A percentile compares a stretch with the other conserved stretches of the same genome.
Conservation (phyloP, 2,797 vertebrate species). For the Chaunax sp. region DNA sequence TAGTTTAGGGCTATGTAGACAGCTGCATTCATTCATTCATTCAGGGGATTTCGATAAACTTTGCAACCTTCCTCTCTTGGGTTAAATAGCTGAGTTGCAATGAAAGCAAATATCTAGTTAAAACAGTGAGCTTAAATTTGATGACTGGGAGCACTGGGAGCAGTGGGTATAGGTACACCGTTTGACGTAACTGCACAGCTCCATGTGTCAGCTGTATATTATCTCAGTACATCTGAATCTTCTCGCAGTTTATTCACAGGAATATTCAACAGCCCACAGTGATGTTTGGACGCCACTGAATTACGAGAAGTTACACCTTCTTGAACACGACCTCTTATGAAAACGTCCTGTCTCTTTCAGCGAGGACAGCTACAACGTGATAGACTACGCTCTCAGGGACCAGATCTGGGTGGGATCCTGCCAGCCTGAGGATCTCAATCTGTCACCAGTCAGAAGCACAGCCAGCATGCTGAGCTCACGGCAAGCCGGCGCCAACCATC, state of each 20-base stretch:
- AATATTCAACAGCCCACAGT: too few relatives aligned
- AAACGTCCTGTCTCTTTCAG: conserved; percentile 67
- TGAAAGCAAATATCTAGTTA: conserved; percentile 28
- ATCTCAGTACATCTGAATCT: neutral
- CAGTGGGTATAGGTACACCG: neutral
- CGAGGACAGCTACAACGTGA: conserved; percentile 95
- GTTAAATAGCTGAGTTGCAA: neutral
- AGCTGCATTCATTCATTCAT: conserved; percentile 19
- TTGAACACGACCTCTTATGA: neutral
- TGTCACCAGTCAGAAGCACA: conserved; percentile 85
- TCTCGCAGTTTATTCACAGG: too few relatives aligned
- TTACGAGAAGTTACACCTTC: neutral
- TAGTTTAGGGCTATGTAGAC: conserved; percentile 7
- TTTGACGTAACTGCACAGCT: too few relatives aligned
- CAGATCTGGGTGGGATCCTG: conserved; percentile 89
- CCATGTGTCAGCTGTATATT: too few relatives aligned
- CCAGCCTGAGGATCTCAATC: conserved; percentile 83
- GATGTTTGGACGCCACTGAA: neutral
- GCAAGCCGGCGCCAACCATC: conserved; percentile 81
- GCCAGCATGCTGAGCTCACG: conserved; percentile 86
- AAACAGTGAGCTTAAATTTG: neutral
- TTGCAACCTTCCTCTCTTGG: neutral
- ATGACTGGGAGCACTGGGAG: neutral
- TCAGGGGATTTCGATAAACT: conserved; percentile 24
- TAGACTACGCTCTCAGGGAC: conserved; percentile 90